These are phyloP conservation scores for Cryptocephalus moraei DNA, from an alignment of 2,888 invertebrate species.

Conservation along the genomic window DNA sequence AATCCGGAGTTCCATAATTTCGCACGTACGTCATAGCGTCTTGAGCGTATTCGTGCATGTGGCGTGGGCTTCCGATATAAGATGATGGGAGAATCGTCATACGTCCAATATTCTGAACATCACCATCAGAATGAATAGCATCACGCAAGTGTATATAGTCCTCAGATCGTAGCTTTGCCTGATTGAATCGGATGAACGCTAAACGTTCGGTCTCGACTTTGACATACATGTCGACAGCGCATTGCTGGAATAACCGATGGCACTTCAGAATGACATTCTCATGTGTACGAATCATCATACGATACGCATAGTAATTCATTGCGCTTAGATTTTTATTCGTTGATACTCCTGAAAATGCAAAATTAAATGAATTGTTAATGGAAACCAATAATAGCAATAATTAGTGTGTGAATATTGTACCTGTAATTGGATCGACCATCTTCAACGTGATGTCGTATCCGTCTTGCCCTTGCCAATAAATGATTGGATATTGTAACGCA, in stretches of 20 bases:
- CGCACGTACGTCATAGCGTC: conserved; percentile 28
- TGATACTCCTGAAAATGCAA: too few species aligned
- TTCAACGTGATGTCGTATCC: too few species aligned
- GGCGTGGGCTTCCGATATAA: conserved; percentile 23
- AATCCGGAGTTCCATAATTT: conserved; percentile 25
- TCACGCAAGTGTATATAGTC: conserved; percentile 31
- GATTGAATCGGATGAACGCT: conserved; percentile 24
- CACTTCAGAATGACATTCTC: not conserved
- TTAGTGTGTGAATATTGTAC: too few species aligned
- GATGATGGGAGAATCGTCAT: conserved; percentile 22
- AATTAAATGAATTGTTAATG: too few species aligned
- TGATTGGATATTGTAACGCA: too few species aligned
- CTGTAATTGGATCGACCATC: too few species aligned
- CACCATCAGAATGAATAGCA: conserved; percentile 19
- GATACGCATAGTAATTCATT: conserved; percentile 17
- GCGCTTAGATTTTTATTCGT: too few species aligned
- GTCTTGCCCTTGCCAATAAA: too few species aligned
- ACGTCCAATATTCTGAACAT: conserved; percentile 17
- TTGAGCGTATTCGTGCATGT: conserved; percentile 26
- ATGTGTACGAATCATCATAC: not conserved
- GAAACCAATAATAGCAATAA: too few species aligned
- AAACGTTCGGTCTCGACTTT: conserved; percentile 32
- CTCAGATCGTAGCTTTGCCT: conserved; percentile 25
- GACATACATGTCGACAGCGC: conserved; percentile 31
- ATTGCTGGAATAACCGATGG: conserved; percentile 27